Evolutionary conservation across 2,888 invertebrate species (phyloP), one percentile per base, ranked within the genome.

Genomic region (Euproctis similis): DNA sequence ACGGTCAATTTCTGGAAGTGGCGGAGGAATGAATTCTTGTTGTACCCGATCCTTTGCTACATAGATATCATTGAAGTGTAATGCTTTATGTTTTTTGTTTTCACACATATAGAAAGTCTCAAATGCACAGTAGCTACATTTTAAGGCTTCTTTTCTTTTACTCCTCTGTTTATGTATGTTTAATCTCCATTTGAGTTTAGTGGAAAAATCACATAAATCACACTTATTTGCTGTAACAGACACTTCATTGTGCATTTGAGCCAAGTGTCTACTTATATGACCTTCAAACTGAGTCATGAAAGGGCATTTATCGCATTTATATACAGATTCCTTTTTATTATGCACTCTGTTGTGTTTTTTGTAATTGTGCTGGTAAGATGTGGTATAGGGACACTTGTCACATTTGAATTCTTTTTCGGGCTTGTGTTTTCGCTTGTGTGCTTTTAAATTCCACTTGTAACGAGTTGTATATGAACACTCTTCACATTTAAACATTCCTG

Each of bases 221-320:
- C 78, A 78, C 4, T 52, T 59, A 17, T 57, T 54, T 0, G 70
- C 74, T 4, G 58, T 62, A 0, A 65, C 68, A 0, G 64, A 59
- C 0, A 70, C 49, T 18, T 67, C 68, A 8, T 70, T 67, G 26
- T 76, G 76, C 25, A 72, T 66, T 35, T 70, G 67, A 0, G 71
- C 66, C 5, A 76, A 34, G 45, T 76, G 76, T 9, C 74, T 59
- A 0, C 57, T 52, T 1, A 76, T 72, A 30, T 72, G 72, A 0
- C 76, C 76, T 34, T 74, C 68, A 12, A 53, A 68, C 24, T 61
- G 64, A 0, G 75, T 73, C 0, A 55, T 49, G 24, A 72, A 76
- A 0, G 69, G 60, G 10, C 76, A 75, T 19, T 74, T 69, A 18
- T 75, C 73, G 17, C 76, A 76, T 19, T 61, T 57, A 17, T 46